A percentile compares a stretch with the other conserved stretches of the same genome.
Conservation (phyloP, 2,888 invertebrate genomes). For the Polia nebulosa region DNA sequence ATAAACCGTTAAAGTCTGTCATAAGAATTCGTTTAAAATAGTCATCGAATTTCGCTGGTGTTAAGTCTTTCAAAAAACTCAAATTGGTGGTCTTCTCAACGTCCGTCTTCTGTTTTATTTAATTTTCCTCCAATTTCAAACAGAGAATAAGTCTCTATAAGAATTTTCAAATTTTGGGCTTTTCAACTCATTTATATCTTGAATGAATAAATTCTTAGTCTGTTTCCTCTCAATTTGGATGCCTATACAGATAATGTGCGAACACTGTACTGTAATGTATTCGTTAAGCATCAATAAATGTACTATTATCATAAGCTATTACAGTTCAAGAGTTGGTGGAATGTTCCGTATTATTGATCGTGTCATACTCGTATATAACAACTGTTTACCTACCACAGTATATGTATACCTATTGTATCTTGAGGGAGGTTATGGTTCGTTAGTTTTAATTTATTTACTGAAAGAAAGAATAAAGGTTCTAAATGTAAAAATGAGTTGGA, state of each 20-base stretch:
- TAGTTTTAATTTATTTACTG: conserved; percentile 30
- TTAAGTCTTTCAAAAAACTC: not conserved
- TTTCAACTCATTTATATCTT: not conserved
- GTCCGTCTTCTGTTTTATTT: not conserved
- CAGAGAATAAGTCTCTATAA: not conserved
- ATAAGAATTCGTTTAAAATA: not conserved
- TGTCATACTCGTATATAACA: conserved; percentile 5
- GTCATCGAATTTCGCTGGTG: not conserved
- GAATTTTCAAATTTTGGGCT: not conserved
- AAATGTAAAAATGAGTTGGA: no score
- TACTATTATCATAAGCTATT: conserved; percentile 30
- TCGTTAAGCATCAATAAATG: conserved; percentile 15
- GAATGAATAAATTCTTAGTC: not conserved
- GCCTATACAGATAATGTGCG: not conserved
- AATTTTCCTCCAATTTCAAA: not conserved
- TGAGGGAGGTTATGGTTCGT: conserved; percentile 55
- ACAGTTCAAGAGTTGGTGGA: conserved; percentile 40
- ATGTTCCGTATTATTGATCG: conserved; percentile 20
- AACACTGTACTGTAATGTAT: conserved; percentile 9
- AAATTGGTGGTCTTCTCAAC: not conserved
- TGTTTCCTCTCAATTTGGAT: not conserved
- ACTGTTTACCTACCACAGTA: not conserved
- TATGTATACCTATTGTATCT: conserved; percentile 4
- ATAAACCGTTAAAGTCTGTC: not conserved
- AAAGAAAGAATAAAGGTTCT: conserved; percentile 25